Evolutionary conservation across 2,888 invertebrate species (phyloP).

Genomic region (Vesta saturnalis): DNA sequence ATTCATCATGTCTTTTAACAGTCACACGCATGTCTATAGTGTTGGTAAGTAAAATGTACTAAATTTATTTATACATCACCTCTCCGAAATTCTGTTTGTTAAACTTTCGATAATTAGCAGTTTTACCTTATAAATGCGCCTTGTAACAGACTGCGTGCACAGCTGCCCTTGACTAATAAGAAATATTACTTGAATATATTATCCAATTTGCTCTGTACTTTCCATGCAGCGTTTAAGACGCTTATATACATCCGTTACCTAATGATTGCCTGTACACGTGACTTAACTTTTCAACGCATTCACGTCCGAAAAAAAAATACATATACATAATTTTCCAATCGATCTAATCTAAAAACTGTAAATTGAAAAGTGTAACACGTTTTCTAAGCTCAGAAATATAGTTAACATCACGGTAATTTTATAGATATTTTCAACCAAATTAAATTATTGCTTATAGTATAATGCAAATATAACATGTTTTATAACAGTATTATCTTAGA

Average conservation of each 20-base stretch:
- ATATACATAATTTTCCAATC: conserved; percentile 13
- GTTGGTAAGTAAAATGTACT: conserved; percentile 16
- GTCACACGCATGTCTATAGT: no score
- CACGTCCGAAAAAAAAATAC: conserved; percentile 25
- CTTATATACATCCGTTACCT: conserved; percentile 39
- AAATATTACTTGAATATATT: conserved; percentile 61
- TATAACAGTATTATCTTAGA: no score
- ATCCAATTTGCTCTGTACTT: conserved; percentile 48
- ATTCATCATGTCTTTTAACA: no score
- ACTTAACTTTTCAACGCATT: conserved; percentile 39
- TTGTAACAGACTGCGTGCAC: conserved; percentile 50
- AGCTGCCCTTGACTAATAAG: conserved; percentile 62
- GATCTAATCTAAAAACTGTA: no score
- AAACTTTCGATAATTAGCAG: conserved; percentile 39
- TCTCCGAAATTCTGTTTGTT: conserved; percentile 31
- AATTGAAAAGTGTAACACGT: no score
- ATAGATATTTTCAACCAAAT: no score
- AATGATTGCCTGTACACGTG: conserved; percentile 46
- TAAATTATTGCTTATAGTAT: no score
- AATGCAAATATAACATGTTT: no score
- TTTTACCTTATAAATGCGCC: conserved; percentile 44
- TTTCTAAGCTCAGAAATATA: no score
- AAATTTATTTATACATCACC: conserved; percentile 24
- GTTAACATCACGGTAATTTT: no score
- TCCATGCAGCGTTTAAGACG: conserved; percentile 37